Conservation (phyloP, 2,888 invertebrate species). For the Oxyteleia sp. region DNA sequence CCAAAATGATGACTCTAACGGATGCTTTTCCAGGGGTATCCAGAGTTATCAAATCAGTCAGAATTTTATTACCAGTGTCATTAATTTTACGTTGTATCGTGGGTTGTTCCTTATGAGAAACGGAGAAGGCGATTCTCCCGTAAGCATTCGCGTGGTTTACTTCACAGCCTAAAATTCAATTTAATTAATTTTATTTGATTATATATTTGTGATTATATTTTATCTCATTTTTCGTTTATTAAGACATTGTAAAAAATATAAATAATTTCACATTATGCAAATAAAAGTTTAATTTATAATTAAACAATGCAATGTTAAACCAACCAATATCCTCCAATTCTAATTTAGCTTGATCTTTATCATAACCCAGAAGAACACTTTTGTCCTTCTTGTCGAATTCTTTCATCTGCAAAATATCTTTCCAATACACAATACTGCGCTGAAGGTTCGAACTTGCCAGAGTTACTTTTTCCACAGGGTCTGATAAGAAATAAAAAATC, state of each 20-base stretch:
- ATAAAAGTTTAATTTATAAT: no score
- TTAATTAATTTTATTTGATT: no score
- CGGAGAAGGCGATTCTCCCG: slow-evolving; percentile 98
- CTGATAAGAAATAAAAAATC: slow-evolving; percentile 86
- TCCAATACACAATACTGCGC: slow-evolving; percentile 95
- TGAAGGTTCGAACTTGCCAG: slow-evolving; percentile 93
- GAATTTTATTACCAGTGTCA: slow-evolving; percentile 91
- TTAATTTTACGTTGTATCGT: slow-evolving; percentile 92
- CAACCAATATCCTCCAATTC: slow-evolving; percentile 92
- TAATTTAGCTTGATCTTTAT: slow-evolving; percentile 92
- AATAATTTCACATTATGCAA: no score
- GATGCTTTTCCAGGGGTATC: slow-evolving; percentile 99
- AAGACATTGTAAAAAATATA: no score
- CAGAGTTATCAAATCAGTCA: slow-evolving; percentile 96
- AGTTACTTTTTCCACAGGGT: slow-evolving; percentile 94
- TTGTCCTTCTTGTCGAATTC: slow-evolving; percentile 90
- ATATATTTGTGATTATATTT: no score
- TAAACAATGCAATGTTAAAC: no score
- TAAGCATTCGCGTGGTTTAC: slow-evolving; percentile 96
- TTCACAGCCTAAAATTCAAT: slow-evolving; percentile 89
- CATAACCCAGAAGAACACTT: slow-evolving; percentile 91
- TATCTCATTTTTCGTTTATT: no score
- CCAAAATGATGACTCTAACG: slow-evolving; percentile 97
- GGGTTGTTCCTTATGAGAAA: slow-evolving; percentile 93
- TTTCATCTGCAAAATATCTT: slow-evolving; percentile 92